Conservation (phyloP, 1,140 invertebrate genomes). For the Palaemon carinicauda region DNA sequence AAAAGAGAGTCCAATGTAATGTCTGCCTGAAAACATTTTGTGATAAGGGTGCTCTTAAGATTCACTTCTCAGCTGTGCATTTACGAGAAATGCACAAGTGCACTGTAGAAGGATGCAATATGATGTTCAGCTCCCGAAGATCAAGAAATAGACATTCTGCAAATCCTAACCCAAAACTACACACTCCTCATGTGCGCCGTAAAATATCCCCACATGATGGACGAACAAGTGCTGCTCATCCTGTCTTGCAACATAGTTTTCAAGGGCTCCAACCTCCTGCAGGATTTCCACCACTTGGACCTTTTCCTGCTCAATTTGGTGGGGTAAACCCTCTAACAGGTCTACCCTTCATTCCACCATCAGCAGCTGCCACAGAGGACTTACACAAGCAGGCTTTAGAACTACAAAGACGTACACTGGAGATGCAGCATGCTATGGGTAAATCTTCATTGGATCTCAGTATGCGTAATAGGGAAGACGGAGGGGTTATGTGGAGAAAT, state of each 20-base stretch:
- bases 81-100: conserved; percentile 99
- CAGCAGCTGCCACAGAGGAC: conserved; percentile 51
- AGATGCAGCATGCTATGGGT: conserved; percentile 58
- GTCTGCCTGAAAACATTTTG: conserved; percentile 99
- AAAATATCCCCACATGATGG: conserved; percentile 95
- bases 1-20: conserved; percentile 97
- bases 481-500: conserved; percentile 58
- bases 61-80: conserved; percentile 99
- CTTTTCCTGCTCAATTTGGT: conserved; percentile 58
- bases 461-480: conserved; percentile 66
- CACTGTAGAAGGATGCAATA: conserved; percentile 97
- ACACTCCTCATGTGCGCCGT: conserved; percentile 89
- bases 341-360: conserved; percentile 58
- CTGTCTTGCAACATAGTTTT: conserved; percentile 70
- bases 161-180: conserved; percentile 98
- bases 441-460: conserved; percentile 74
- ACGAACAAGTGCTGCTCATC: conserved; percentile 84
- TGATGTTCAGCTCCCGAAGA: conserved; percentile 98
- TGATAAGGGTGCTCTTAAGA: conserved; percentile 99
- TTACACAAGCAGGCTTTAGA: conserved; percentile 60
- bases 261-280: conserved; percentile 56
- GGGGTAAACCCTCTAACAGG: conserved; percentile 58
- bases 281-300: conserved; percentile 57
- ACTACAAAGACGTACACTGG: conserved; percentile 53
- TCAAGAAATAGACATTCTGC: conserved; percentile 96